A percentile compares a stretch with the other conserved stretches of the same genome.
phyloP scores from a whole-genome alignment of 1,140 invertebrate species.

The Drosophila kanapiae region DNA sequence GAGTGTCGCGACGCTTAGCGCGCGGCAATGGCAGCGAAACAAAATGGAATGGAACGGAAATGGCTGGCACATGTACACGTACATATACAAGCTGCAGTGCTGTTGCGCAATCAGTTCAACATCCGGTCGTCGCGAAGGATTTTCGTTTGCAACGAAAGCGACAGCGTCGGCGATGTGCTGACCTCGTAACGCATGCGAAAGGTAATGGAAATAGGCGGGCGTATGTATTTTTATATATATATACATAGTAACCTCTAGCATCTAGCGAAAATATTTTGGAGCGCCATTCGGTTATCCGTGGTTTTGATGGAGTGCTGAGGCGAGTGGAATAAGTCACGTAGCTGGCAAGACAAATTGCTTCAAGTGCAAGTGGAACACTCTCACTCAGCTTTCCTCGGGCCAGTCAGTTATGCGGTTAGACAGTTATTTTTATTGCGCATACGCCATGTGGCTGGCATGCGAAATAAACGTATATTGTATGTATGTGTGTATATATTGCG shows the following conservation, averaged over 20 bases:
- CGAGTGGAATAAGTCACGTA: constrained; percentile 72
- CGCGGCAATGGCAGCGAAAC: constrained; percentile 43
- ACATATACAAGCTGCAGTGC: constrained; percentile 25
- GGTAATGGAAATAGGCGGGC: constrained; percentile 52
- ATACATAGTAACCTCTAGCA: constrained; percentile 13
- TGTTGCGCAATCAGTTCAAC: constrained; percentile 73
- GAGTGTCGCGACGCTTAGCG: constrained; percentile 38
- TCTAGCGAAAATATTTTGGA: constrained; percentile 35
- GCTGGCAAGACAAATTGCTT: constrained; percentile 77
- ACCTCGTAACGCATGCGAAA: constrained; percentile 63
- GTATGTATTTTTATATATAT: neutral
- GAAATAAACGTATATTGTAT: constrained; percentile 34
- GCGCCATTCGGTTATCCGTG: constrained; percentile 22
- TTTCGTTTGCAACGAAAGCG: constrained; percentile 25
- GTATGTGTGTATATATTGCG: constrained; percentile 39
- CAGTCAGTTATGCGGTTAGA: constrained; percentile 57
- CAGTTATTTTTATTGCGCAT: constrained; percentile 82
- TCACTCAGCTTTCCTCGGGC: constrained; percentile 32
- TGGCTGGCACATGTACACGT: constrained; percentile 24
- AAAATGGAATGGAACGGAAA: constrained; percentile 57
- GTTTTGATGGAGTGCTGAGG: constrained; percentile 40
- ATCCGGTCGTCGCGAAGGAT: constrained; percentile 53
- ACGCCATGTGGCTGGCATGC: constrained; percentile 57
- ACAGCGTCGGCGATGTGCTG: constrained; percentile 41
- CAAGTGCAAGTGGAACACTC: constrained; percentile 63